These are phyloP conservation scores for Lasioglossum villosulum DNA, from an alignment of 2,888 invertebrate species.

Conservation along the genomic window DNA sequence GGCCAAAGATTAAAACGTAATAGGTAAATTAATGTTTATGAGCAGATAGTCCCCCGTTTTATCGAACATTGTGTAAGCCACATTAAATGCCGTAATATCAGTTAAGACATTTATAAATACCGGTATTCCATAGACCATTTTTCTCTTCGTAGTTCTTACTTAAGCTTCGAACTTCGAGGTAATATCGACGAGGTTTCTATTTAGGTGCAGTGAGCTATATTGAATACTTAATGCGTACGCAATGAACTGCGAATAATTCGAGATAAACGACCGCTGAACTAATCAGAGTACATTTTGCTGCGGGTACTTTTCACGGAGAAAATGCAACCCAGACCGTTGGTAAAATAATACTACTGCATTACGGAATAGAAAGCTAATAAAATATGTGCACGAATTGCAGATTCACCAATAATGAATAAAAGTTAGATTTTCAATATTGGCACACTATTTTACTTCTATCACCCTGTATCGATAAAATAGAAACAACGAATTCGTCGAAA, in stretches of 20 bases:
- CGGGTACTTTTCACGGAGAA: not conserved
- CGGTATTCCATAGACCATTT: not conserved
- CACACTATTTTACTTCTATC: not conserved
- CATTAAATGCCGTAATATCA: not conserved
- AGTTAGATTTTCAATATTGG: not conserved
- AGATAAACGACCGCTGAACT: slow-evolving; percentile 19
- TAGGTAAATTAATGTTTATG: not conserved
- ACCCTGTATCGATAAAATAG: not conserved
- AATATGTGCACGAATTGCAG: not conserved
- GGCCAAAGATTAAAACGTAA: slow-evolving; percentile 10
- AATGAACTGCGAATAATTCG: slow-evolving; percentile 42
- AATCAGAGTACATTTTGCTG: slow-evolving; percentile 2
- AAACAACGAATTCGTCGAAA: not conserved
- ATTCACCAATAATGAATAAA: not conserved
- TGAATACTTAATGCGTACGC: slow-evolving; percentile 41
- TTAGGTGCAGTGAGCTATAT: slow-evolving; percentile 29
- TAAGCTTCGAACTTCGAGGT: slow-evolving; percentile 3
- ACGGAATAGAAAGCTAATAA: not conserved
- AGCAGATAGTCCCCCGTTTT: not conserved
- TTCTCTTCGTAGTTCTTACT: not conserved
- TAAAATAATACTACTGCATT: not conserved
- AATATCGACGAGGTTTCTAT: slow-evolving; percentile 32
- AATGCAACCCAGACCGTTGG: not conserved
- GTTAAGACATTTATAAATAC: not conserved
- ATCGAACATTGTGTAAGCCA: not conserved